Percentiles rank a stretch among this genome's conserved stretches.
phyloP scores from a whole-genome alignment of 2,888 invertebrate species.

The Hydroisotoma schaefferi region DNA sequence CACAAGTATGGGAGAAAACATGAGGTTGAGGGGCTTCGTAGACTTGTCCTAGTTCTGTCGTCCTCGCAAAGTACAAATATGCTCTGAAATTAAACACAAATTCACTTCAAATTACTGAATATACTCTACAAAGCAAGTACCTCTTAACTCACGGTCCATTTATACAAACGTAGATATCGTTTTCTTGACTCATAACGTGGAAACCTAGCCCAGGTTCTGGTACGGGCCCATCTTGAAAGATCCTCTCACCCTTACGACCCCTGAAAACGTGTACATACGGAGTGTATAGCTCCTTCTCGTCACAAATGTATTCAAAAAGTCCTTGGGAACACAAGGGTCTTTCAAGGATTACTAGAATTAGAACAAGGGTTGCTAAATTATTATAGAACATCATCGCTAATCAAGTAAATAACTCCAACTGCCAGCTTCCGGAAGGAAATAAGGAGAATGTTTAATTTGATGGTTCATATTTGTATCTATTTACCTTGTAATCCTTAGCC shows the following conservation, averaged over 20 bases:
- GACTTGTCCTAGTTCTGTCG: conserved; percentile 21
- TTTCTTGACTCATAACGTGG: conserved; percentile 5
- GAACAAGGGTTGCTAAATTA: no score
- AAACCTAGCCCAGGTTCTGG: conserved; percentile 16
- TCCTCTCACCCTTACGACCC: conserved; percentile 8
- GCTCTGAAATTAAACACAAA: conserved; percentile 17
- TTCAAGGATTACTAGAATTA: no score
- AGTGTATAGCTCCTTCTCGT: conserved; percentile 25
- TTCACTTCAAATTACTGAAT: not conserved
- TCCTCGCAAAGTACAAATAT: conserved; percentile 34
- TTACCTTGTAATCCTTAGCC: no score
- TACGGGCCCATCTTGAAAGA: conserved; percentile 11
- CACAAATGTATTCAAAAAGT: conserved; percentile 32
- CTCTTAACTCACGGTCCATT: conserved; percentile 32
- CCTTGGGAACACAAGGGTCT: no score
- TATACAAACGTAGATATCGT: conserved; percentile 32
- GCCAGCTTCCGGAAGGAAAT: no score
- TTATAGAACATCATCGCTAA: no score
- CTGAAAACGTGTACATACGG: conserved; percentile 30
- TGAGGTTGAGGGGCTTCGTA: conserved; percentile 30
- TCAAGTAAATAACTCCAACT: no score
- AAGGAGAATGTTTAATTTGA: no score
- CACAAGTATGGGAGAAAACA: conserved; percentile 33
- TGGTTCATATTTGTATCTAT: no score
- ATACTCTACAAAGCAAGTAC: not conserved